Evolutionary conservation across 2,113 vertebrate genomes (phyloP).

Genomic region (Protomyctophum bolini): DNA sequence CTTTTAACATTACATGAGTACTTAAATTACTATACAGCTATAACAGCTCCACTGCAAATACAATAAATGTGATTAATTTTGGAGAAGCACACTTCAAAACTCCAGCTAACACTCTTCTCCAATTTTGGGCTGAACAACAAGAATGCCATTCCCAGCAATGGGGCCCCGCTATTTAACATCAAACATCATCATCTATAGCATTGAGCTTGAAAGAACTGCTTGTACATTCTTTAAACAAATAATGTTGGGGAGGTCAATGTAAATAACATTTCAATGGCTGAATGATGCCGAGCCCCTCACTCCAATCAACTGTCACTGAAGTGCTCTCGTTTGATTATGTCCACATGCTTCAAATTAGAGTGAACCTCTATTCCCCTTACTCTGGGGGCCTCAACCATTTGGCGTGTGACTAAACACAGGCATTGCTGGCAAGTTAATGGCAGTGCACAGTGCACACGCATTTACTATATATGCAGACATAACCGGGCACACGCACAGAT

Average conservation of each 20-base stretch:
- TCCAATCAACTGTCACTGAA: conserved; percentile 19
- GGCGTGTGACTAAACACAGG: conserved; percentile 37
- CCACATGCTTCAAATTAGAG: conserved; percentile 38
- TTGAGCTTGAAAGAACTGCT: conserved; percentile 4
- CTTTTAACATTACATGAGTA: no score
- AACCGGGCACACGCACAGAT: not conserved
- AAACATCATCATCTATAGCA: not conserved
- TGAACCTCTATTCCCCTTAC: not conserved
- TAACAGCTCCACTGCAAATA: no score
- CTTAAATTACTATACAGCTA: no score
- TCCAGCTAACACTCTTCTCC: no score
- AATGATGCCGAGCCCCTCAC: conserved; percentile 10
- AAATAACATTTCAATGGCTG: conserved; percentile 21
- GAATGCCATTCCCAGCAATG: conserved; percentile 9
- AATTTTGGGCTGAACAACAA: not conserved
- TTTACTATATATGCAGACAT: not conserved
- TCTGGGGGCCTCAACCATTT: not conserved
- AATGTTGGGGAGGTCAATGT: not conserved
- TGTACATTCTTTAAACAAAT: conserved; percentile 6
- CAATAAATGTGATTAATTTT: no score
- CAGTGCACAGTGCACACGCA: not conserved
- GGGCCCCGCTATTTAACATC: conserved; percentile 17
- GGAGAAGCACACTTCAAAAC: no score
- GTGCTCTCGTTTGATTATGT: conserved; percentile 19
- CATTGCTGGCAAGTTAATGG: conserved; percentile 1